Evolutionary conservation across 2,888 invertebrate species (phyloP).

Genomic region (Molorchus minor): DNA sequence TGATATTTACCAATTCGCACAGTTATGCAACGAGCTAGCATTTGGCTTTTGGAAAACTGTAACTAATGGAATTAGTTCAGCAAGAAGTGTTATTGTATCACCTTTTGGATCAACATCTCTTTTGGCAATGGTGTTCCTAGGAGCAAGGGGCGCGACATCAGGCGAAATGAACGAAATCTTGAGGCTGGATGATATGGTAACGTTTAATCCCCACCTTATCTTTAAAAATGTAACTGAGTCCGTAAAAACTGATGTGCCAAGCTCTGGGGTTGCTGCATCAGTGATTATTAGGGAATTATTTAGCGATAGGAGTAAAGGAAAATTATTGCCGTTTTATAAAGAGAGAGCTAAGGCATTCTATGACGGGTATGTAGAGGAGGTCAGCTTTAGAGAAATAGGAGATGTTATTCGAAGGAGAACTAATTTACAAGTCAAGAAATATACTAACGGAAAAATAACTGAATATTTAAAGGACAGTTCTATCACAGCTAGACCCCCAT

Average conservation of each 20-base stretch:
- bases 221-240: slow-evolving; percentile 88
- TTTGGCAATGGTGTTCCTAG: slow-evolving; percentile 90
- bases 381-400: slow-evolving; percentile 82
- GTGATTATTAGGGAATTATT: slow-evolving; percentile 85
- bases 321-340: slow-evolving; percentile 86
- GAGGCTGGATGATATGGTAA: slow-evolving; percentile 85
- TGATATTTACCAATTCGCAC: slow-evolving; percentile 80
- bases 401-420: slow-evolving; percentile 84
- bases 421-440: slow-evolving; percentile 80
- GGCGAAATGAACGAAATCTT: slow-evolving; percentile 91
- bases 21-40: slow-evolving; percentile 85
- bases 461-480: slow-evolving; percentile 80
- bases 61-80: slow-evolving; percentile 75
- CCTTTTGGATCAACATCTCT: slow-evolving; percentile 87
- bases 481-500: slow-evolving; percentile 77
- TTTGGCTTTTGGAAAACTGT: slow-evolving; percentile 84
- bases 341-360: slow-evolving; percentile 89
- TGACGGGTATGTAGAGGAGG: slow-evolving; percentile 86
- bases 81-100: slow-evolving; percentile 81
- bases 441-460: slow-evolving; percentile 78
- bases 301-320: slow-evolving; percentile 82
- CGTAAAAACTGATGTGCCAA: slow-evolving; percentile 71
- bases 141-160: slow-evolving; percentile 86
- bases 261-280: slow-evolving; percentile 79
- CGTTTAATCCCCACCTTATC: slow-evolving; percentile 88